Conservation (phyloP, 92 coral and sea anemone species). For the Meandrina meandrites region DNA sequence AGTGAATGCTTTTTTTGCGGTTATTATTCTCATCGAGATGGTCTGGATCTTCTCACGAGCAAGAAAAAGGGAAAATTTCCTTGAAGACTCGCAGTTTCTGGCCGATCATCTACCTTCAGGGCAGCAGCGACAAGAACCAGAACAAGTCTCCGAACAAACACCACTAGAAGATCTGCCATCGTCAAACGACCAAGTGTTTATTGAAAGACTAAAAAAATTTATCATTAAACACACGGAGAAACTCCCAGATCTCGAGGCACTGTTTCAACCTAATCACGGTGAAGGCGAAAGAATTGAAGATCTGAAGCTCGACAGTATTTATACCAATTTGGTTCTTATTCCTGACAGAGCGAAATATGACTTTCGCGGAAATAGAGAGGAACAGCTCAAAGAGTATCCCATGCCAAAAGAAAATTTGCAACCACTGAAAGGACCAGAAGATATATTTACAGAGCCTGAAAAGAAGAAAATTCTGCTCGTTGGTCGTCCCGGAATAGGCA, state of each 20-base stretch:
- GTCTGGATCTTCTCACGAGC: not conserved
- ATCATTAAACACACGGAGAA: not conserved
- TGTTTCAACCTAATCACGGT: not conserved
- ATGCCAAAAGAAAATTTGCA: not conserved
- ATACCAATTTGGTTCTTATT: not conserved
- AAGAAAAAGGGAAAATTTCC: not conserved
- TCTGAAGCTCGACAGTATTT: not conserved
- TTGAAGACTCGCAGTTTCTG: not conserved
- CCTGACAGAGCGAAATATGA: not conserved
- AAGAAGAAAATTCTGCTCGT: conserved; percentile 23
- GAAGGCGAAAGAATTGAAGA: not conserved
- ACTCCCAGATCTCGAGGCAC: not conserved
- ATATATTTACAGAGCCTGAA: not conserved
- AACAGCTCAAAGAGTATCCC: not conserved
- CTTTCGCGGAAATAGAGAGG: not conserved
- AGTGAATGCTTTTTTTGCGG: not conserved
- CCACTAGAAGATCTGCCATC: too few species aligned
- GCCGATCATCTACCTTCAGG: not conserved
- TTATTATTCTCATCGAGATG: not conserved
- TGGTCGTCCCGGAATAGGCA: conserved; percentile 66
- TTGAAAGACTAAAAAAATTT: not conserved
- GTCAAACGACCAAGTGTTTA: not conserved
- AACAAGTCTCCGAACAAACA: not conserved
- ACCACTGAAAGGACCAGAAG: not conserved
- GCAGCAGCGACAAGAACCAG: too few species aligned